Percentiles rank a stretch among this genome's conserved stretches.
Evolutionary conservation across 2,888 invertebrate genomes (phyloP).

Genomic region (Polydesmus complanatus): DNA sequence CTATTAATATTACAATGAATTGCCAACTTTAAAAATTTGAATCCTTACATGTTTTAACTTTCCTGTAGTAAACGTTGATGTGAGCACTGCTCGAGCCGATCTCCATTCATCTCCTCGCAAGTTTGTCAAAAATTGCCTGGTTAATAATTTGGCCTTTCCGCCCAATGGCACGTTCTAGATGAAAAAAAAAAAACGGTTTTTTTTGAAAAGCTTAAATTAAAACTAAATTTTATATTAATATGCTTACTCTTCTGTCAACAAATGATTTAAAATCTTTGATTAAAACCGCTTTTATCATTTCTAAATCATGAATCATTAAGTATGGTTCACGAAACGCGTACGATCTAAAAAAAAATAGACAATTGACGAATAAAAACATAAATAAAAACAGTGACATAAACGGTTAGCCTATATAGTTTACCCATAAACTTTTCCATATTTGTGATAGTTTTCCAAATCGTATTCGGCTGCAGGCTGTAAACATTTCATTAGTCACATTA

Average conservation of each 20-base stretch:
- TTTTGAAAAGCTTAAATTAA: neutral
- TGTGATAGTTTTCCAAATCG: neutral
- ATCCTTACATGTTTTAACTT: constrained; percentile 11
- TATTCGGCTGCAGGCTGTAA: constrained; percentile 3
- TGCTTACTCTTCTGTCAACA: constrained; percentile 8
- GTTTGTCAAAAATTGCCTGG: neutral
- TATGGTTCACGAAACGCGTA: constrained; percentile 2
- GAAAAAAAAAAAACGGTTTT: neutral
- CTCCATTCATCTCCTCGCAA: constrained; percentile 10
- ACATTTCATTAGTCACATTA: neutral
- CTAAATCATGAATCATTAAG: constrained; percentile 5
- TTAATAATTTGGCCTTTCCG: constrained; percentile 1
- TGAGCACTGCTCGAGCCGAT: constrained; percentile 4
- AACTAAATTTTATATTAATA: too few relatives aligned
- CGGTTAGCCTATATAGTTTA: neutral
- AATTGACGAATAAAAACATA: neutral
- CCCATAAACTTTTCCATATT: constrained; percentile 6
- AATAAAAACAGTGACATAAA: neutral
- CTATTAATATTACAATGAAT: neutral
- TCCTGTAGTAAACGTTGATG: constrained; percentile 8
- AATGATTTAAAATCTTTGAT: constrained; percentile 8
- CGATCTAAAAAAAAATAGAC: neutral
- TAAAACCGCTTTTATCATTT: constrained; percentile 4
- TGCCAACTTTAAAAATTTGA: too few relatives aligned
- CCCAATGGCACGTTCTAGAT: neutral